Evolutionary conservation across 1,140 invertebrate genomes (phyloP).

Genomic region (Thaumetopoea pityocampa): DNA sequence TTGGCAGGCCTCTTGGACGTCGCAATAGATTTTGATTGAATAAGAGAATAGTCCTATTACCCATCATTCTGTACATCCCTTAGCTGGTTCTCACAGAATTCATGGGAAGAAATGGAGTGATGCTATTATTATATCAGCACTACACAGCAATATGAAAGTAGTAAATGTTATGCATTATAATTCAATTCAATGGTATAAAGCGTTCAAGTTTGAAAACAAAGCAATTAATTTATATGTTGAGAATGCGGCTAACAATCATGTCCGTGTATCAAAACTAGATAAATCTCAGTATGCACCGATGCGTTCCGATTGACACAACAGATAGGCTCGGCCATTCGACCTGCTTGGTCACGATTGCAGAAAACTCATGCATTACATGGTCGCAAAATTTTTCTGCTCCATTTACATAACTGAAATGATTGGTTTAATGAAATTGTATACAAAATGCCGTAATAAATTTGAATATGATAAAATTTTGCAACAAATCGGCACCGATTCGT

Average conservation of each 20-base stretch:
- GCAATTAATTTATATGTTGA: slow-evolving; percentile 36
- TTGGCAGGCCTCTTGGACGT: too few species aligned
- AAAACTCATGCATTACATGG: slow-evolving; percentile 52
- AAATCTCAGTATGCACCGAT: slow-evolving; percentile 50
- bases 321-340: slow-evolving; percentile 29
- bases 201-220: slow-evolving; percentile 14
- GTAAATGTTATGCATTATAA: too few species aligned
- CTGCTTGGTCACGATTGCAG: slow-evolving; percentile 44
- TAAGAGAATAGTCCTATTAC: too few species aligned
- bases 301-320: slow-evolving; percentile 35
- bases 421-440: slow-evolving; percentile 58
- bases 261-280: slow-evolving; percentile 42
- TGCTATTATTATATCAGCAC: too few species aligned
- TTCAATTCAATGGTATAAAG: slow-evolving; percentile 2
- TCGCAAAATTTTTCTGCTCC: slow-evolving; percentile 56
- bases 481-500: slow-evolving; percentile 29
- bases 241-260: slow-evolving; percentile 54
- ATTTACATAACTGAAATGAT: slow-evolving; percentile 62
- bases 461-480: slow-evolving; percentile 41
- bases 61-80: too few species aligned
- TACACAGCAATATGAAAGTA: too few species aligned
- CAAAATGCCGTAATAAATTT: too few species aligned
- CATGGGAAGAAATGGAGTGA: too few species aligned
- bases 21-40: too few species aligned
- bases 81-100: too few species aligned